Evolutionary conservation across 2,113 vertebrate genomes (phyloP).

Genomic region (Odontophorus gujanensis): DNA sequence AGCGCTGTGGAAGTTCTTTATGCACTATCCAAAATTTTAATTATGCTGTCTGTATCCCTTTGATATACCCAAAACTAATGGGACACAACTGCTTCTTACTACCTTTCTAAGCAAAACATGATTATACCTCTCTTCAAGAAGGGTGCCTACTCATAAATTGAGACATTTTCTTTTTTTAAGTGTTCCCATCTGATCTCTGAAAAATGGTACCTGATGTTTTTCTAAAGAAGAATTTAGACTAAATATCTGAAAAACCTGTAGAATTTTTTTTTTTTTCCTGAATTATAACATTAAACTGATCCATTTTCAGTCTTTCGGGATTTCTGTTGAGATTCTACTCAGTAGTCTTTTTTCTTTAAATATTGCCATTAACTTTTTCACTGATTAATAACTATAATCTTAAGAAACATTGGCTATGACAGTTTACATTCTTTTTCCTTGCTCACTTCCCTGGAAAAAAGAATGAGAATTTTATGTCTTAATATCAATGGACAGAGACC

Average conservation of each 20-base stretch:
- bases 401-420: neutral
- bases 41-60: constrained; percentile 39
- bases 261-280: constrained; percentile 6
- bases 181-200: constrained; percentile 41
- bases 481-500: neutral
- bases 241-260: neutral
- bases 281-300: constrained; percentile 1
- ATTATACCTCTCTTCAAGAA: neutral
- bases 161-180: neutral
- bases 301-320: constrained; percentile 4
- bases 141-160: constrained; percentile 38
- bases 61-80: constrained; percentile 39
- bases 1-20: constrained; percentile 13
- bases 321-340: constrained; percentile 5
- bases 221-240: constrained; percentile 31
- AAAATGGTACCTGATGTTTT: constrained; percentile 13
- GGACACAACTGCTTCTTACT: constrained; percentile 54
- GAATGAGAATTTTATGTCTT: neutral
- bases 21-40: constrained; percentile 45
- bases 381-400: neutral
- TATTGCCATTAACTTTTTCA: neutral
- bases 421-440: neutral
- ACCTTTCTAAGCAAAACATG: constrained; percentile 44
- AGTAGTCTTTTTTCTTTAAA: neutral
- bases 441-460: neutral